Evolutionary conservation across 2,888 invertebrate species (phyloP).

Genomic region (Macaria notata): DNA sequence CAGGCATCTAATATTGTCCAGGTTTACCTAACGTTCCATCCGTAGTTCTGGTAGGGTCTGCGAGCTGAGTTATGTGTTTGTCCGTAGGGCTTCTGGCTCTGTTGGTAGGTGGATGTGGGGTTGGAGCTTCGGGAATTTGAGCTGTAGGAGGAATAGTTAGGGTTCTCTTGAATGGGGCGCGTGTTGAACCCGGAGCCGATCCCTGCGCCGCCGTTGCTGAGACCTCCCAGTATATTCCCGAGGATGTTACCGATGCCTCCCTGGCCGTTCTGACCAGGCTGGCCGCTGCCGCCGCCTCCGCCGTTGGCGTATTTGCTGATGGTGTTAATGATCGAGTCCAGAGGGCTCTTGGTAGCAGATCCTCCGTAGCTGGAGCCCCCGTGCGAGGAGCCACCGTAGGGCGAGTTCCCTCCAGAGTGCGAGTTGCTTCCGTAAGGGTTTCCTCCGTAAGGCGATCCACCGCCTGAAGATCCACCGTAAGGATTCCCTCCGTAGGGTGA

Average conservation of each 20-base stretch:
- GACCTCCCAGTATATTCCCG: slow-evolving; percentile 62
- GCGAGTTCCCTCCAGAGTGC: slow-evolving; percentile 29
- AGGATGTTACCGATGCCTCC: slow-evolving; percentile 64
- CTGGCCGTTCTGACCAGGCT: slow-evolving; percentile 36
- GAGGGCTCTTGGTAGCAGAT: slow-evolving; percentile 46
- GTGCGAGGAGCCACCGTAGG: slow-evolving; percentile 40
- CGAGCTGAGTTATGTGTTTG: slow-evolving; percentile 54
- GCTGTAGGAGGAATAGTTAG: slow-evolving; percentile 65
- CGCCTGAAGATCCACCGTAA: slow-evolving; percentile 31
- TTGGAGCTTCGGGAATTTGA: slow-evolving; percentile 69
- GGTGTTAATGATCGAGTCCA: slow-evolving; percentile 56
- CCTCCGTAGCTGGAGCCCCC: slow-evolving; percentile 19
- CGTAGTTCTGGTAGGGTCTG: slow-evolving; percentile 63
- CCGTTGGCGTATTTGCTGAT: slow-evolving; percentile 56
- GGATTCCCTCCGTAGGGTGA: slow-evolving; percentile 31
- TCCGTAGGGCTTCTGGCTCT: slow-evolving; percentile 59
- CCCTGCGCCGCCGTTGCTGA: slow-evolving; percentile 66
- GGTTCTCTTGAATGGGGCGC: slow-evolving; percentile 73
- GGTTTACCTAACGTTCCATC: slow-evolving; percentile 79
- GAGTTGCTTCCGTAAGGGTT: slow-evolving; percentile 45
- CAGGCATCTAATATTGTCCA: slow-evolving; percentile 17
- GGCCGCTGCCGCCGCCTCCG: slow-evolving; percentile 37
- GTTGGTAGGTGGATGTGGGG: slow-evolving; percentile 16
- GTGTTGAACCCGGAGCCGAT: slow-evolving; percentile 65
- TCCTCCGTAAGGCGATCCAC: slow-evolving; percentile 30